Evolutionary conservation across 2,888 invertebrate genomes (phyloP).

Genomic region (Bedellia somnulentella): DNA sequence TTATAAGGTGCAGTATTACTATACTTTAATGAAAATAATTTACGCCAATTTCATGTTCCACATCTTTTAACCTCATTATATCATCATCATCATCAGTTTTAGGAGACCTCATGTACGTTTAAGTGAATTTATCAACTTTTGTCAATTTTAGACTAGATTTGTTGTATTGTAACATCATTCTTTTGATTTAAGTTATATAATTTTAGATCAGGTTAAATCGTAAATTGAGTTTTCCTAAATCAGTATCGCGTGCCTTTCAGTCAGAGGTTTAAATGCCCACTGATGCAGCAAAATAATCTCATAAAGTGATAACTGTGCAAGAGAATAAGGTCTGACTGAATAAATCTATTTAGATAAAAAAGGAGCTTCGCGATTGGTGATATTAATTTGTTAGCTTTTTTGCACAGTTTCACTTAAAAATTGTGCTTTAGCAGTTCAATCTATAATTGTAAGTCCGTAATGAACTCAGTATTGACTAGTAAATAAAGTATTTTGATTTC

Average conservation of each 20-base stretch:
- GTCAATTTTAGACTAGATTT: constrained; percentile 49
- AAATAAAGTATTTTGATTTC: no score
- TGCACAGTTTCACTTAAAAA: constrained; percentile 45
- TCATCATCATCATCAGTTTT: no score
- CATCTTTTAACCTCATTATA: no score
- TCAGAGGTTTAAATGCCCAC: no score
- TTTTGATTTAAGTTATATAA: no score
- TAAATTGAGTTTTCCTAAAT: no score
- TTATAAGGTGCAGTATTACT: constrained; percentile 9
- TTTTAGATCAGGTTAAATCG: no score
- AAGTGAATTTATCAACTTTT: constrained; percentile 56
- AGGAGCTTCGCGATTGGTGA: constrained; percentile 2
- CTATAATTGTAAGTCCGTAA: constrained; percentile 33
- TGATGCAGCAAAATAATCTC: no score
- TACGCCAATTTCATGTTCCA: neutral
- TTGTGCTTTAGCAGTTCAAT: constrained; percentile 31
- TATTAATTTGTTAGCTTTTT: constrained; percentile 22
- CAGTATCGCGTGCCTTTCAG: no score
- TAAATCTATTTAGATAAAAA: no score
- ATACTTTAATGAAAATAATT: neutral
- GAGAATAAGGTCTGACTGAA: constrained; percentile 24
- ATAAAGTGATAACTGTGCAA: constrained; percentile 47
- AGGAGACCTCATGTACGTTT: constrained; percentile 29
- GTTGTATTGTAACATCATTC: constrained; percentile 1
- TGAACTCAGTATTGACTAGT: constrained; percentile 48